Conservation (phyloP, 2,888 invertebrate genomes). For the Caenorhabditis japonica region DNA sequence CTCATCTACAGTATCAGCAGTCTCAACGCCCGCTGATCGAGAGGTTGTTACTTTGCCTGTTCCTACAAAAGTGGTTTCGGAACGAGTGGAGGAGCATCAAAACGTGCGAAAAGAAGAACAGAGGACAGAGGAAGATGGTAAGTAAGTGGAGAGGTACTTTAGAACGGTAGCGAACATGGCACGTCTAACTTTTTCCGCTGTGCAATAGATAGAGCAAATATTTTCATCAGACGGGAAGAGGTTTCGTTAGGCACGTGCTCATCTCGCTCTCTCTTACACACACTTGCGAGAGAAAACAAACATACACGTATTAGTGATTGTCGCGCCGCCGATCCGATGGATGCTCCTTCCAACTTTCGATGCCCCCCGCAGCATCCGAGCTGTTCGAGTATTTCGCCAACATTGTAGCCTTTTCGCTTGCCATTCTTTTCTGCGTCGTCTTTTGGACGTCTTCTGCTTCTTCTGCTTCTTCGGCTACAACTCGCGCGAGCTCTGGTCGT, state of each 20-base stretch:
- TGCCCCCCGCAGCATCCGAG: slow-evolving; percentile 11
- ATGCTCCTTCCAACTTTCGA: slow-evolving; percentile 3
- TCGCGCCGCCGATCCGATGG: not conserved
- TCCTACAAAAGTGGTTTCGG: not conserved
- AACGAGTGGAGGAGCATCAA: slow-evolving; percentile 13
- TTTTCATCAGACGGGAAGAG: slow-evolving; percentile 20
- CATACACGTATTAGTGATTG: slow-evolving; percentile 25
- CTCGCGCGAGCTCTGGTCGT: too few relatives aligned
- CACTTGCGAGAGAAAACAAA: slow-evolving; percentile 36
- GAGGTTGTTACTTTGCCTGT: not conserved
- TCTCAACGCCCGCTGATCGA: slow-evolving; percentile 18
- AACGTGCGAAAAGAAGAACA: too few relatives aligned
- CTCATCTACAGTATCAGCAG: slow-evolving; percentile 36
- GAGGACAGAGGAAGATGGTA: too few relatives aligned
- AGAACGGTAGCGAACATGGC: slow-evolving; percentile 6
- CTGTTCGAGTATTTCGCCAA: slow-evolving; percentile 35
- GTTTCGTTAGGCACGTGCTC: slow-evolving; percentile 8
- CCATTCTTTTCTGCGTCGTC: slow-evolving; percentile 21
- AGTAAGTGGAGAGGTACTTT: not conserved
- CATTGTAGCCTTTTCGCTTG: slow-evolving; percentile 13
- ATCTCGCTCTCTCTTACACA: slow-evolving; percentile 30
- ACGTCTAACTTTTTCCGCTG: slow-evolving; percentile 3
- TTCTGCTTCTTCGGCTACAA: slow-evolving; percentile 7
- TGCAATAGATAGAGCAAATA: slow-evolving; percentile 30
- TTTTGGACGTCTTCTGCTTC: slow-evolving; percentile 19